Base-by-base conservation (phyloP, 1,140 invertebrate genomes). In the Nymphalis io region DNA sequence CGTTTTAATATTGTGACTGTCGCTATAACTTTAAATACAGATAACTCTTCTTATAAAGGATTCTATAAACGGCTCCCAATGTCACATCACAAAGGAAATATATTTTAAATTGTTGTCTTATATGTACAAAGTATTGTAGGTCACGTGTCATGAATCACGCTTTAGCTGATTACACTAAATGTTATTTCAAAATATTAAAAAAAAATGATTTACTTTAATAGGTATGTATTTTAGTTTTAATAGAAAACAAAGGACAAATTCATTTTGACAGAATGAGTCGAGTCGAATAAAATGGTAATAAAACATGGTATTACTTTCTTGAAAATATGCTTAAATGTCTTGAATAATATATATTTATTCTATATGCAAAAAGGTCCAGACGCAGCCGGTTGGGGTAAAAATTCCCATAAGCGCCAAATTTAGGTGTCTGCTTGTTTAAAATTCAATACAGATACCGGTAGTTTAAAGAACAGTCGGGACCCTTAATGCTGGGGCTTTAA, bases 351-450 rank as follows among this genome's bases (percentile, higher is more conserved):
- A 39, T 15, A 40, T 39, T 40, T 10, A 15, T 40, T n/a, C 40
- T 61, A 20, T 46, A 46, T 20, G 20, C 39, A 61, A 46, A 42
- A 44, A 46, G 23, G 23, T 39, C 16, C 23, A 38, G 60, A 21
- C 65, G n/a, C 21, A 27, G 15, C 57, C 44, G 40, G 38, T 62
- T 18, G 48, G 60, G 60, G 60, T 55, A 33, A 62, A 58, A 58
- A 62, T 58, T 65, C 51, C 48, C 58, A 53, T 74, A 71, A 74
- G 57, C 64, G 20, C 58, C 62, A 73, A 75, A 78, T 78, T 78
- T 78, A 78, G 74, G 71, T 75, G 78, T 80, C 78, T 80, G 74
- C 27, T 18, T 72, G 64, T 72, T 72, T 77, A 67, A 72, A 72
- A 77, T 77, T 75, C 70, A 73, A 73, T 75, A 57, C 64, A 75